phyloP scores from a whole-genome alignment of 2,797 vertebrate genomes.

The Amniataba percoides region DNA sequence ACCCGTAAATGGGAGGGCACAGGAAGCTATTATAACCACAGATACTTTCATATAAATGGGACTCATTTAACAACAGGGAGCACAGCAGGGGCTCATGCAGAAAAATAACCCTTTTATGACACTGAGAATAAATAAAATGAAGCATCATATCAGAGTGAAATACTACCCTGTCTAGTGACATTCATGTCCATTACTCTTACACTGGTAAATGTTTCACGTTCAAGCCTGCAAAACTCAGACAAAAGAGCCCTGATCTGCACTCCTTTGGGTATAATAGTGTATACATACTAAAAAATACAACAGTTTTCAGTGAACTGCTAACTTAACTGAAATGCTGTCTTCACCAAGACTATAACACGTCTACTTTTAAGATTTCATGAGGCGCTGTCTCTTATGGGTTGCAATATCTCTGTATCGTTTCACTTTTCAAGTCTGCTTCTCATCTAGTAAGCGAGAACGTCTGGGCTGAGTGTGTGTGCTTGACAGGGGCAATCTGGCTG shows the following conservation, averaged over 20 bases:
- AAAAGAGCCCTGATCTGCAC: conserved; percentile 26
- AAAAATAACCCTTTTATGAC: conserved; percentile 5
- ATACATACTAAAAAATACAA: conserved; percentile 51
- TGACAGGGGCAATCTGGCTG: conserved; percentile 73
- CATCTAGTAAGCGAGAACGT: conserved; percentile 67
- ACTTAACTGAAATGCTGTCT: conserved; percentile 62
- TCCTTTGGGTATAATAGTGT: conserved; percentile 31
- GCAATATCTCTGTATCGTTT: conserved; percentile 73
- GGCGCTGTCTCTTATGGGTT: conserved; percentile 67
- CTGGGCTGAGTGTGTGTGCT: conserved; percentile 65
- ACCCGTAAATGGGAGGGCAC: conserved; percentile 20
- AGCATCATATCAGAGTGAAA: neutral
- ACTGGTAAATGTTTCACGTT: conserved; percentile 12
- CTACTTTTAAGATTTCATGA: conserved; percentile 82
- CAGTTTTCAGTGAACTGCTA: conserved; percentile 47
- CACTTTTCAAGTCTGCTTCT: conserved; percentile 74
- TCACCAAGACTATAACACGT: conserved; percentile 57
- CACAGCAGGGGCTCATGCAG: neutral
- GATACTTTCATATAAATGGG: conserved; percentile 8
- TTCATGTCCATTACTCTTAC: conserved; percentile 1
- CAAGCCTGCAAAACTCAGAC: conserved; percentile 11
- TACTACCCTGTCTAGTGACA: neutral
- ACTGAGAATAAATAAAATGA: conserved; percentile 17
- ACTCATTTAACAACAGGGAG: conserved; percentile 4
- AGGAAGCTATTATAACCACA: neutral